phyloP scores from a whole-genome alignment of 2,888 invertebrate genomes.

The Petrophora chlorosata region DNA sequence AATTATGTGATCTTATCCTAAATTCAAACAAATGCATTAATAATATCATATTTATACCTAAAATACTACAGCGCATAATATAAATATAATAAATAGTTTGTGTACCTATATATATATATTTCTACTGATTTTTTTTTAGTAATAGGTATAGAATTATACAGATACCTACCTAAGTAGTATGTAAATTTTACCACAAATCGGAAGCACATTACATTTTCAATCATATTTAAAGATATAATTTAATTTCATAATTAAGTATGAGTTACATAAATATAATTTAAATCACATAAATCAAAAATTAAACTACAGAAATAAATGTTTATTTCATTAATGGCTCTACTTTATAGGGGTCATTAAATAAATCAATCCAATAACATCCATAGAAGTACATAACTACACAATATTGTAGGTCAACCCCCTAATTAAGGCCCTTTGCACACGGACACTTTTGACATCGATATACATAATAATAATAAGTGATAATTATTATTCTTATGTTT shows the following conservation, averaged over 20 bases:
- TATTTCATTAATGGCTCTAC: slow-evolving; percentile 12
- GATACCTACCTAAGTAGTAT: not conserved
- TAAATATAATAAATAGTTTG: no score
- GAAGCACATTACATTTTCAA: no score
- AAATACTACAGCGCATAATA: no score
- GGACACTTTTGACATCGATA: not conserved
- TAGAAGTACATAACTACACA: slow-evolving; percentile 4
- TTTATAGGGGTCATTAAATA: slow-evolving; percentile 17
- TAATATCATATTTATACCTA: no score
- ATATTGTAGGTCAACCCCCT: slow-evolving; percentile 23
- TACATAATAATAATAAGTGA: no score
- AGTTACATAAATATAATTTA: slow-evolving; percentile 8
- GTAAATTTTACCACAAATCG: no score
- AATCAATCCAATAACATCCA: slow-evolving; percentile 12
- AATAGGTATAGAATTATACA: not conserved
- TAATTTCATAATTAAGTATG: not conserved
- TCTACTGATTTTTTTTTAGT: no score
- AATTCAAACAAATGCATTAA: no score
- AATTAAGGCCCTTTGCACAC: slow-evolving; percentile 10
- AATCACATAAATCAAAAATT: slow-evolving; percentile 5
- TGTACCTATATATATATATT: no score
- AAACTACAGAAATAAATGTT: not conserved
- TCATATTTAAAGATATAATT: not conserved
- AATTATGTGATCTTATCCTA: no score
- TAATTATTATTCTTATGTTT: no score